Evolutionary conservation across 2,797 vertebrate genomes (phyloP), one percentile per base, ranked within the genome.

Genomic region (Scomberomorus guttatus): DNA sequence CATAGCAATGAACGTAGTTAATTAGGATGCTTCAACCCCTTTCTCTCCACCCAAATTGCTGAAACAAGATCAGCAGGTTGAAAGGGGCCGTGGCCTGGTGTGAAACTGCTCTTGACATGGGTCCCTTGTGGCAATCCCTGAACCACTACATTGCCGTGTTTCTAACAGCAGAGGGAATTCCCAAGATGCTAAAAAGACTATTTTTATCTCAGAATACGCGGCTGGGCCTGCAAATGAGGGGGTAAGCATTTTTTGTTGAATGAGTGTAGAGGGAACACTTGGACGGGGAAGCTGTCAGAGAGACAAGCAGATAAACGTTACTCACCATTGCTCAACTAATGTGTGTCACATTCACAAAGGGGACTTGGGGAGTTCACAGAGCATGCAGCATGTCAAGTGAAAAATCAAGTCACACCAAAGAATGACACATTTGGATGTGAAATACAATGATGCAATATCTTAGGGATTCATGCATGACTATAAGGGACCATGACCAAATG

Each of bases 71-170:
- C 70, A 75, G 77, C 2, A 17, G 85, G 80, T 84, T 80, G 44
- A 84, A 81, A 80, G 18, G 51, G 75, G 58, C 48, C 10, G 0
- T 20, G 57, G 81, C 77, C 56, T 8, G 20, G 51, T 62, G 73
- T 64, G 70, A 77, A 81, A 55, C 51, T 29, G 44, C 54, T 24
- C 46, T 67, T 27, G 34, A 79, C 54, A 12, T 0, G n/a, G 63
- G 58, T 83, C 61, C 75, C 77, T 57, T 11, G 22, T 71, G 81
- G 88, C 77, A 86, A 72, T 72, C 46, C 76, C 77, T 50, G 72
- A 34, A 77, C 64, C 39, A 9, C 73, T 67, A 79, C 29, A 18
- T 58, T 13, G 65, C 58, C 12, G 64, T 74, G 83, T 86, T 77
- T 84, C 63, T 54, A 73, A 73, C 62, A 71, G 65, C 54, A 24